Evolutionary conservation across 2,888 invertebrate species (phyloP).

Genomic region (Microctonus brassicae): DNA sequence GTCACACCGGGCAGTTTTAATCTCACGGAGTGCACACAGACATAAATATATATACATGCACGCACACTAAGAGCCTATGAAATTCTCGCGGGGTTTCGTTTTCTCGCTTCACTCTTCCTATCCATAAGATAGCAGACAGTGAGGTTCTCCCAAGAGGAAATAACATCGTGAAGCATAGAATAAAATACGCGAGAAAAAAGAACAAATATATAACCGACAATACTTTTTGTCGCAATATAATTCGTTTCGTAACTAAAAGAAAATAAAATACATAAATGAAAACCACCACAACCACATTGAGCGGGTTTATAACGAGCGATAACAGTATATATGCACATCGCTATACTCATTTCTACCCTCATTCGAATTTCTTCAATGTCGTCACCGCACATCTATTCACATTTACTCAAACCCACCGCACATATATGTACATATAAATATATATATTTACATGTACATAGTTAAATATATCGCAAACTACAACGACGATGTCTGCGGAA

Average conservation of each 20-base stretch:
- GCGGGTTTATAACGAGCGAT: conserved; percentile 1
- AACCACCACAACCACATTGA: background rate
- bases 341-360: background rate
- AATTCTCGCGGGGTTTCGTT: conserved; percentile 20
- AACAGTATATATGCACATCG: conserved; percentile 9
- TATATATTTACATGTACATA: background rate
- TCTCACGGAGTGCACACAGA: conserved; percentile 25
- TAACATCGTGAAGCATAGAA: conserved; percentile 22
- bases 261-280: background rate
- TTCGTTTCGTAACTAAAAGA: conserved; percentile 7
- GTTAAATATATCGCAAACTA: conserved; percentile 31
- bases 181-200: conserved; percentile 12
- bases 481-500: conserved; percentile 23
- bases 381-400: background rate
- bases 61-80: conserved; percentile 18
- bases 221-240: conserved; percentile 23
- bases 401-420: too few species aligned
- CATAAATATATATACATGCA: background rate
- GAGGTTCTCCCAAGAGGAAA: conserved; percentile 10
- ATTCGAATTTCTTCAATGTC: conserved; percentile 16
- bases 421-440: background rate
- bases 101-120: conserved; percentile 1
- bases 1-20: conserved; percentile 29
- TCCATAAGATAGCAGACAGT: conserved; percentile 31
- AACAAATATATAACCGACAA: background rate